A percentile compares a stretch with the other conserved stretches of the same genome.
These are phyloP conservation scores for Morus bassanus DNA, from an alignment of 2,797 vertebrate genomes.

Conservation along the genomic window DNA sequence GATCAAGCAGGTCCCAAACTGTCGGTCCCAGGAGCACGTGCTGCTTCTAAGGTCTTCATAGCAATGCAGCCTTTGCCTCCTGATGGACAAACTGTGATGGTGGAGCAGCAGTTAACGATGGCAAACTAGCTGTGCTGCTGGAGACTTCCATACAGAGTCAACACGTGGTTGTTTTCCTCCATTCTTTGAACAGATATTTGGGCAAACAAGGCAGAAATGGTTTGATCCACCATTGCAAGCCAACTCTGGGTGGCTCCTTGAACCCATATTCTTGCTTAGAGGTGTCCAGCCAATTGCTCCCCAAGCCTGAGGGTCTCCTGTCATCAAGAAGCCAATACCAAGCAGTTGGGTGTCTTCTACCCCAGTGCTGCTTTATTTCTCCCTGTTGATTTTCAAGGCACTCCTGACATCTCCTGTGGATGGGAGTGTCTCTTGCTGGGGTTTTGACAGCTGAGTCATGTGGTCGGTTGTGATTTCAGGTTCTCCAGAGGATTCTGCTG, in stretches of 20 bases:
- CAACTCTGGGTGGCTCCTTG: not conserved
- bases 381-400: not conserved
- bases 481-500: not conserved
- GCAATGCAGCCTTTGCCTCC: not conserved
- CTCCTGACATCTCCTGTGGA: not conserved
- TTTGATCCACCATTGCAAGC: not conserved
- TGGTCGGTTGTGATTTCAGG: not conserved
- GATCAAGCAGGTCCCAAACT: too few relatives aligned
- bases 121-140: not conserved
- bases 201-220: not conserved
- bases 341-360: not conserved
- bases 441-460: not conserved
- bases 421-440: not conserved
- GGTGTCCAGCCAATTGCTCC: not conserved
- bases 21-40: not conserved
- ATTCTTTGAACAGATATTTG: too few relatives aligned
- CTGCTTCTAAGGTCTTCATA: not conserved
- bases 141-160: not conserved
- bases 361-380: not conserved
- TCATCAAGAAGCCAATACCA: too few relatives aligned
- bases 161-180: not conserved
- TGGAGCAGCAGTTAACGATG: not conserved
- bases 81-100: not conserved
- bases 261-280: not conserved
- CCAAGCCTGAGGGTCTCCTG: not conserved